Evolutionary conservation across 1,140 invertebrate genomes (phyloP), one percentile per base, ranked within the genome.

Genomic region (Ptiloglossa arizonensis): DNA sequence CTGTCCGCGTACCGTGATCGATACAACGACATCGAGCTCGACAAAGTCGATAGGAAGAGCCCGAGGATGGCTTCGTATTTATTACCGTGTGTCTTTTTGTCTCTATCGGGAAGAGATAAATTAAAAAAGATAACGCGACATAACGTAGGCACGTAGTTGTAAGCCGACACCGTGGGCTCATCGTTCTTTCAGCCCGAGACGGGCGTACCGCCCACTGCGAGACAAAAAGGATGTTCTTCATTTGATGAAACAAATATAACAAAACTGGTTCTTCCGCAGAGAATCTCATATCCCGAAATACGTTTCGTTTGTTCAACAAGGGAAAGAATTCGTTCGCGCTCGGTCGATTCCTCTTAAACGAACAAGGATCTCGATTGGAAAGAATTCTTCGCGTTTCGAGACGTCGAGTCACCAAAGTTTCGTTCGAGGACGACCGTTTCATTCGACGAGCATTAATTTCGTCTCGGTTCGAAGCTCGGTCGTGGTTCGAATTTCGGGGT

Each of bases 181-280:
- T 75, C 64, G 82, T 86, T 70, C 66, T 66, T 66, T 59, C 63
- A 80, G 50, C 64, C 67, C 66, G 71, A 69, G 79, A 85, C 82
- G 56, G 50, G 66, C 64, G 64, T 77, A 67, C 81, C 86, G 81
- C 79, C 85, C 81, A 87, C 74, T 72, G 80, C 73, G 80, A 82
- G 87, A 86, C 80, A 88, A 87, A 85, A 83, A 69, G 67, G 68
- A 86, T 80, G 66, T 87, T 75, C 66, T 68, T 80, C 79, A 75
- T 67, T 79, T 50, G 48, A 63, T 38, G 71, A 75, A 83, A 79
- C 71, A 76, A 70, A 57, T 41, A 71, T 35, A 76, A 74, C 52
- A 71, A 69, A 77, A 84, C 63, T 50, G 22, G 9, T 32, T 24
- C n/a, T n/a, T n/a, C 60, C 72, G 50, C 84, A 85, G 86, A 63